Base-by-base conservation (phyloP, 2,113 vertebrate genomes). In the Fulmarus glacialis region DNA sequence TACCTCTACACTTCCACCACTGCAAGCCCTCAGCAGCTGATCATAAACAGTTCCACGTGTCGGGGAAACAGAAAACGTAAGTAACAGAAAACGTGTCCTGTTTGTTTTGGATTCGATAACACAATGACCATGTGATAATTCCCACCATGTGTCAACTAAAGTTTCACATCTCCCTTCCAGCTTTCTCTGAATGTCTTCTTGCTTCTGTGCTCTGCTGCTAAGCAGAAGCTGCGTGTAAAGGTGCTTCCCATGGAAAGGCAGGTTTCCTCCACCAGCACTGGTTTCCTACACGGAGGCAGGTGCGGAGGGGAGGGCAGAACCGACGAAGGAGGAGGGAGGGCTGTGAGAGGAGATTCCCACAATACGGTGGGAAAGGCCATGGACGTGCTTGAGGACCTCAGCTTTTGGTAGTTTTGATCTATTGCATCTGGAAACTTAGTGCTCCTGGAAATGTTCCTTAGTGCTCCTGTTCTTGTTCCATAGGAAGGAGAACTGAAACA, bases 181-280 rank as follows among this genome's bases (percentile, higher is more conserved):
- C 52, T 50, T 58, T 64, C 50, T 38, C 48, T 4, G 8, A 40
- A 34, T 0, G 2, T 7, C 30, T 34, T 12, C 5, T 30, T 9
- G 47, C 26, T 47, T 34, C 50, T n/a, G 38, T 40, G 52, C 56
- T 67, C 74, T 38, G 56, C 58, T 82, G 24, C 27, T 32, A 36
- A 20, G 48, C 15, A 53, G 45, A 4, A 77, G 29, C 58, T 52
- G 29, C 11, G 0, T 23, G 16, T 22, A 13, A 48, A 79, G 38
- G 21, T 79, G 70, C 45, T 82, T 48, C 45, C 27, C 38, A 3
- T 0, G 32, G n/a, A 66, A 79, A 67, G 7, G 36, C 14, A 0
- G 0, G 3, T 13, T 30, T 84, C 24, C 32, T 48, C n/a, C 73
- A 15, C 17, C 11, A 3, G 17, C 20, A 27, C 45, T 29, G 26